These are phyloP conservation scores for Lycaon pictus DNA, from an alignment of 2,113 vertebrate species.

Conservation along the genomic window DNA sequence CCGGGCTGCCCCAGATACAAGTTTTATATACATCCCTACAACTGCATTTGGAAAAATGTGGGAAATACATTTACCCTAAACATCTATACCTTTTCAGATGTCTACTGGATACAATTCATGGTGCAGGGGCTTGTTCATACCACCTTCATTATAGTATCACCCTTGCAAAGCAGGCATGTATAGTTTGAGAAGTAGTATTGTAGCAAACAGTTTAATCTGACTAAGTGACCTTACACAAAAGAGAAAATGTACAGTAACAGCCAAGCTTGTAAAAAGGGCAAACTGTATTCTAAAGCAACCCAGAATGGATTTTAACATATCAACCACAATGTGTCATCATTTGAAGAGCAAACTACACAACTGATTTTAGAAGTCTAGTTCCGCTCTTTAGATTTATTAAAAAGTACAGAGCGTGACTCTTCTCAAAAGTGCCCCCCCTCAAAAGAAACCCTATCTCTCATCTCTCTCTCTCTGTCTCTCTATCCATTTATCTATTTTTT, in stretches of 20 bases:
- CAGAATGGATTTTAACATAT: conserved; percentile 79
- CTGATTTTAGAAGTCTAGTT: conserved; percentile 80
- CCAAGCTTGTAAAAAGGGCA: conserved; percentile 77
- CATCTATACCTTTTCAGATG: background rate
- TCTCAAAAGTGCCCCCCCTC: conserved; percentile 36
- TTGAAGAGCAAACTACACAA: conserved; percentile 81
- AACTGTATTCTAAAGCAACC: conserved; percentile 80
- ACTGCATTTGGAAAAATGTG: background rate
- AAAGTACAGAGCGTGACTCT: conserved; percentile 82
- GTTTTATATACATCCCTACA: background rate
- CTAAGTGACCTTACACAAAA: conserved; percentile 81
- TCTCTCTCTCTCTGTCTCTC: background rate
- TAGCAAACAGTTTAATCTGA: conserved; percentile 78
- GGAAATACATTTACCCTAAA: background rate
- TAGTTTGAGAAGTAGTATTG: conserved; percentile 72
- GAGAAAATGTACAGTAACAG: conserved; percentile 76
- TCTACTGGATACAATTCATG: background rate
- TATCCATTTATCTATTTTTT: background rate
- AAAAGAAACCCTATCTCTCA: background rate
- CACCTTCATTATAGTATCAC: background rate
- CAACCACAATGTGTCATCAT: conserved; percentile 82
- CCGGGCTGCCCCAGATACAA: background rate
- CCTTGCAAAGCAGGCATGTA: conserved; percentile 47
- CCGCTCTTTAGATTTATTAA: conserved; percentile 80
- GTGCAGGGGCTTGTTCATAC: background rate